A percentile compares a stretch with the other conserved stretches of the same genome.
phyloP scores from a whole-genome alignment of 92 coral and sea anemone species.

The Siderastrea radians region DNA sequence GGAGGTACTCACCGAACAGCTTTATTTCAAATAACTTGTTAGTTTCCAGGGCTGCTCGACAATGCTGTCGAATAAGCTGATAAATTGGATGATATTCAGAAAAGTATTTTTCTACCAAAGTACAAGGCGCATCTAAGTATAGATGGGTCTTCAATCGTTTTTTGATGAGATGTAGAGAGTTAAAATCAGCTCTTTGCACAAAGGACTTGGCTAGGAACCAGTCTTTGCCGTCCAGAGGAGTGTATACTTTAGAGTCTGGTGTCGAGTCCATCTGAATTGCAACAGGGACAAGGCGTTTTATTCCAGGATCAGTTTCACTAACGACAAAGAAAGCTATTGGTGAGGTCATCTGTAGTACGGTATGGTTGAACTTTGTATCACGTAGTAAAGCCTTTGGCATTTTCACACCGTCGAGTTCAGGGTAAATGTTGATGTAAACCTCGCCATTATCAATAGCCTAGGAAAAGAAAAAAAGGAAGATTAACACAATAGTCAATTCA shows the following conservation, averaged over 20 bases:
- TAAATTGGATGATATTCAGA: slow-evolving; percentile 95
- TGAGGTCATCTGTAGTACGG: slow-evolving; percentile 92
- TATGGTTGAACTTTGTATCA: slow-evolving; percentile 81
- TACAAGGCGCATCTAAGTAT: slow-evolving; percentile 90
- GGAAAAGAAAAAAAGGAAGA: background rate
- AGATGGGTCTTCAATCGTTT: slow-evolving; percentile 91
- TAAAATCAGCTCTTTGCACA: slow-evolving; percentile 96
- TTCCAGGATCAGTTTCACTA: slow-evolving; percentile 77
- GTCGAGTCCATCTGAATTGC: slow-evolving; percentile 91
- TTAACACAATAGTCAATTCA: background rate
- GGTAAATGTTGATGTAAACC: slow-evolving; percentile 83
- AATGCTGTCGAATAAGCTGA: slow-evolving; percentile 92
- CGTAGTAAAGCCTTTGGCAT: slow-evolving; percentile 68
- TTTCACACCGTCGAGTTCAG: slow-evolving; percentile 88
- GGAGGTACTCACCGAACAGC: slow-evolving; percentile 78
- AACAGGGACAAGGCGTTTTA: slow-evolving; percentile 85
- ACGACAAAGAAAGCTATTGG: slow-evolving; percentile 90
- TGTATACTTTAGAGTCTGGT: slow-evolving; percentile 83
- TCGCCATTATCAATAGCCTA: slow-evolving; percentile 92
- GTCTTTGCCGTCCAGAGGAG: slow-evolving; percentile 87
- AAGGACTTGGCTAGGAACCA: slow-evolving; percentile 98
- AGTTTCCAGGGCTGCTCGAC: slow-evolving; percentile 92
- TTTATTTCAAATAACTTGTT: slow-evolving; percentile 92
- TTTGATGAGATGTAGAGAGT: slow-evolving; percentile 84
- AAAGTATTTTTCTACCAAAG: slow-evolving; percentile 88